Evolutionary conservation across 2,113 vertebrate genomes (phyloP), one percentile per base, ranked within the genome.

Genomic region (Menura novaehollandiae): DNA sequence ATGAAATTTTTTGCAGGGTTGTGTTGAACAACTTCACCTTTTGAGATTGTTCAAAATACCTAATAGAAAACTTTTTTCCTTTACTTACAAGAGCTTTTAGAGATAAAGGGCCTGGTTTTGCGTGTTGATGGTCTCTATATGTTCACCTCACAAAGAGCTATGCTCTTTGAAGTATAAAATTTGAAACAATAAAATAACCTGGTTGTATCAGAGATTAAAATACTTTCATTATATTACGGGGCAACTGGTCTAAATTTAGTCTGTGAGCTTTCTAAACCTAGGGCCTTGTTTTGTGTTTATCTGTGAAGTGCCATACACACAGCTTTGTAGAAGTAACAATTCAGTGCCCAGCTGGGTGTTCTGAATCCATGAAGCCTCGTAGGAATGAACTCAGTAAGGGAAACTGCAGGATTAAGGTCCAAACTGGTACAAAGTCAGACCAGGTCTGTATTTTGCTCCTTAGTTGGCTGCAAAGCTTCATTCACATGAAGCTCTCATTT

Each of bases 271-370:
- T 80, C 32, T 72, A 19, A 74, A 76, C 62, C 66, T 11, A 23
- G 18, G 19, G 2, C 30, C 24, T 68, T 85, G 17, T 37, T 88
- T 62, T 59, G 7, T 64, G 41, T 80, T 75, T 47, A 4, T 91
- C 30, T 91, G 16, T 51, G 39, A 80, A 55, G 72, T 52, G 43
- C 56, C 4, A 2, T 27, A 32, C 9, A 8, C 0, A n/a, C 1
- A 11, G 58, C 37, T 49, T 46, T 33, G 15, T 17, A 43, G 58
- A 68, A 44, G 37, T 44, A 33, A 13, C 15, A 27, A 0, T 76
- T 80, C 5, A 1, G 27, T 69, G 53, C 49, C 46, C 35, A 3
- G 2, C 1, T 41, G 46, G 26, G 28, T 1, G 7, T n/a, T 47
- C 20, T 67, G 46, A 22, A 10, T 43, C 53, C 7, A 0, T 7